Base-by-base conservation (phyloP, 2,797 vertebrate genomes). In the Lepilemur septentrionalis region DNA sequence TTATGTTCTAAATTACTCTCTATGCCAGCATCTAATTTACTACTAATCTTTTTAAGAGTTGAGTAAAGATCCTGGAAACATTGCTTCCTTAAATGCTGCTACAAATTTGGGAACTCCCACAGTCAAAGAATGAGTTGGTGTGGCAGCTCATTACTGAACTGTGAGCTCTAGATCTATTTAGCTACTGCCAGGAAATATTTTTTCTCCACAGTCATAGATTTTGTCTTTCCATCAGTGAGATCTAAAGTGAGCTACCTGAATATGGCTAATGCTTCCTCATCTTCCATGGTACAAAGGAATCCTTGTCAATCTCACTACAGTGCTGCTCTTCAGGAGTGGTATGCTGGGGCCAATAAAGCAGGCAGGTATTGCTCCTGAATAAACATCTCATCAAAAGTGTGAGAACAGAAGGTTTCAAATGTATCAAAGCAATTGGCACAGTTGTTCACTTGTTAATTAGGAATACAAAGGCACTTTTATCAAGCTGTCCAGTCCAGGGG, bases 401-500 rank as follows among this genome's bases (percentile, higher is more conserved):
- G 97, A 98, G 97, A 98, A 98, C 97, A 99, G 98, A 98, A 98
- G 97, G 96, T 98, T 98, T 98, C n/a, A 87, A 97, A 95, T 97
- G 97, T 30, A 98, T 95, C 67, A 97, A 97, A 98, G 96, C 91
- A 97, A 97, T 98, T 97, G 97, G 73, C 84, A 91, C 90, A 96
- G 98, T 95, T 93, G 98, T 97, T 98, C 94, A 95, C 97, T 96
- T 97, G 98, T 97, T 98, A 98, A 98, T 99, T 98, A 98, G 97
- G 70, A 97, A 76, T 95, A 98, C 87, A 97, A 93, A 96, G 93
- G 76, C 90, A 96, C 91, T 98, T 98, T 98, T 82, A 30, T 97
- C 97, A 97, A 97, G 94, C 96, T 96, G 97, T 32, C 92, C 98
- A 97, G 97, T 98, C 91, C 96, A 98, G 97, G 43, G 96, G 94